phyloP scores from a whole-genome alignment of 1,140 invertebrate species.

The Drosophila jambulina region DNA sequence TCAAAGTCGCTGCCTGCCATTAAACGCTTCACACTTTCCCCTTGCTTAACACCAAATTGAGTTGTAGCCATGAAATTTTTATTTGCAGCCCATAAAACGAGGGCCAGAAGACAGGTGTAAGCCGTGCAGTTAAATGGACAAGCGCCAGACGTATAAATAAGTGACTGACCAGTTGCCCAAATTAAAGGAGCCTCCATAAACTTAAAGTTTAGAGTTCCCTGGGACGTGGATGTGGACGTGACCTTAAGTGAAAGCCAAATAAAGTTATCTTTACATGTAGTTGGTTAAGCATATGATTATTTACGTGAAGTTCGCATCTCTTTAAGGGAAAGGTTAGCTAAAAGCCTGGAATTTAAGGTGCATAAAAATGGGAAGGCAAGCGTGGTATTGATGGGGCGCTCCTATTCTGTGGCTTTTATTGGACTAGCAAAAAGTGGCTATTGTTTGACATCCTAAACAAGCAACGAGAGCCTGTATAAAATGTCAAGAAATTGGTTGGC shows the following conservation, averaged over 20 bases:
- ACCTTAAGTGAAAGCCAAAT: not conserved
- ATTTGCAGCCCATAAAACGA: slow-evolving; percentile 53
- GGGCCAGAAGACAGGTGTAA: slow-evolving; percentile 47
- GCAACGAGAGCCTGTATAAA: slow-evolving; percentile 34
- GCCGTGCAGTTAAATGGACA: slow-evolving; percentile 44
- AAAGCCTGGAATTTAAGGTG: slow-evolving; percentile 28
- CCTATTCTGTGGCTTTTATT: slow-evolving; percentile 20
- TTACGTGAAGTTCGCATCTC: not conserved
- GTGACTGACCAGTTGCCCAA: slow-evolving; percentile 40
- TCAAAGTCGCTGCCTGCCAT: slow-evolving; percentile 40
- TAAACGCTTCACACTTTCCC: slow-evolving; percentile 46
- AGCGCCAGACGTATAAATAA: slow-evolving; percentile 26
- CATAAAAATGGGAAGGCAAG: slow-evolving; percentile 9
- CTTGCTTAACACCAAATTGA: slow-evolving; percentile 62
- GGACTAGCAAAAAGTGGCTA: slow-evolving; percentile 30
- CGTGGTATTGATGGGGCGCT: not conserved
- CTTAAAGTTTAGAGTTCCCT: slow-evolving; percentile 16
- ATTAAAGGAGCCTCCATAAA: slow-evolving; percentile 56
- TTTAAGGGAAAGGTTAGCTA: slow-evolving; percentile 8
- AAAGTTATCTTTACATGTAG: not conserved
- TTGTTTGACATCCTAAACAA: slow-evolving; percentile 56
- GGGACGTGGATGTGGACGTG: slow-evolving; percentile 28
- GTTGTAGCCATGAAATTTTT: slow-evolving; percentile 57
- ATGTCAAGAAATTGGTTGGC: slow-evolving; percentile 26
- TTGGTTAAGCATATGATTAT: not conserved